These are phyloP conservation scores for Mus spretus DNA, from an alignment of 2,797 vertebrate genomes.

Conservation along the genomic window DNA sequence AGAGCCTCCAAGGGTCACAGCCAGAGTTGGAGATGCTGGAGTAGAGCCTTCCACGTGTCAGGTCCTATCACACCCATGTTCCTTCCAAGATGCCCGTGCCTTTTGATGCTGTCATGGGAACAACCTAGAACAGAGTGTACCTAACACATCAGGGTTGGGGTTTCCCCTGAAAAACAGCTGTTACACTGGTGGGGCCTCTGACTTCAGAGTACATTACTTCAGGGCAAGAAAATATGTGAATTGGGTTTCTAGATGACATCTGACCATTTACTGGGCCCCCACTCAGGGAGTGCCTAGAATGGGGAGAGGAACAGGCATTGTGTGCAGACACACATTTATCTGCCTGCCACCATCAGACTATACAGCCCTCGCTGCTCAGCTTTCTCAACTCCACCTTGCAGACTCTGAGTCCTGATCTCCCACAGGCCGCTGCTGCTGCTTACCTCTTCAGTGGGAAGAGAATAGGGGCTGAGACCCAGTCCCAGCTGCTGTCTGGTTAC, in stretches of 20 bases:
- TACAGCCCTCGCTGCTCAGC: fast-evolving
- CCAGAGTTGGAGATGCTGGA: background rate
- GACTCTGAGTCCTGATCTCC: background rate
- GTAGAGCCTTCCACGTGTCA: background rate
- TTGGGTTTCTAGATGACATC: background rate
- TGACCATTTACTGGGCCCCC: background rate
- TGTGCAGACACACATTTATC: fast-evolving
- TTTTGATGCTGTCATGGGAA: fast-evolving
- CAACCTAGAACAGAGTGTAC: fast-evolving
- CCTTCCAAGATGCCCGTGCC: background rate
- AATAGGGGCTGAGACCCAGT: background rate
- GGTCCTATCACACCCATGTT: fast-evolving
- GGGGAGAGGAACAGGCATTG: no score
- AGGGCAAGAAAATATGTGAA: background rate
- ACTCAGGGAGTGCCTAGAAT: fast-evolving
- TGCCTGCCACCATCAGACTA: fast-evolving
- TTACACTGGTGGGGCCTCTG: background rate
- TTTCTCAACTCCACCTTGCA: background rate
- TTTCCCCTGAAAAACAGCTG: background rate
- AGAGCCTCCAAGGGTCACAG: background rate
- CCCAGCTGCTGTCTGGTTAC: background rate
- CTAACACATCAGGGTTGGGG: fast-evolving
- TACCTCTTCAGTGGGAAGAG: background rate
- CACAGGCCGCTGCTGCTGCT: background rate
- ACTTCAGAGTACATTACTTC: background rate